Evolutionary conservation across 1,140 invertebrate species (phyloP).

Genomic region (Drosophila sucinea): DNA sequence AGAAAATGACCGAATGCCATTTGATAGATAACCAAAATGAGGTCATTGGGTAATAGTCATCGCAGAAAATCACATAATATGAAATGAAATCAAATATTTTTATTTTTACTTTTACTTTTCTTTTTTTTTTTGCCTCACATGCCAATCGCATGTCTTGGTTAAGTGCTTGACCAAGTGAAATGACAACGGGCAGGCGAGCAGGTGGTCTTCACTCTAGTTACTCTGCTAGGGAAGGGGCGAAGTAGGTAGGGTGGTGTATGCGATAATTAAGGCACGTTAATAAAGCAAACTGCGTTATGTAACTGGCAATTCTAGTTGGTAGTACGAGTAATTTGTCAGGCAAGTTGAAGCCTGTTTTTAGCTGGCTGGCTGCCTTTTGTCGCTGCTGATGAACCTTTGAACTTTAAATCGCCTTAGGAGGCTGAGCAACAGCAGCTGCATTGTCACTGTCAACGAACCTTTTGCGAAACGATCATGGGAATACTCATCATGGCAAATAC

Average conservation of each 20-base stretch:
- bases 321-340: slow-evolving; percentile 64
- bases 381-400: slow-evolving; percentile 51
- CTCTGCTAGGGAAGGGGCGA: neutral
- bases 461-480: slow-evolving; percentile 54
- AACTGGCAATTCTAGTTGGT: slow-evolving; percentile 60
- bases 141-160: slow-evolving; percentile 22
- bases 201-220: neutral
- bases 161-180: slow-evolving; percentile 16
- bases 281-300: slow-evolving; percentile 66
- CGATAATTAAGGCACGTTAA: slow-evolving; percentile 61
- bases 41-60: slow-evolving; percentile 52
- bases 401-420: slow-evolving; percentile 42
- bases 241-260: neutral
- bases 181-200: slow-evolving; percentile 5
- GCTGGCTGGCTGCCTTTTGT: slow-evolving; percentile 33
- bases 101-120: slow-evolving; percentile 66
- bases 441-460: slow-evolving; percentile 62
- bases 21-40: slow-evolving; percentile 67
- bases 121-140: neutral
- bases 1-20: slow-evolving; percentile 67
- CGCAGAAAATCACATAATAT: slow-evolving; percentile 46
- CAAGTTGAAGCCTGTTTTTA: slow-evolving; percentile 38
- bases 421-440: slow-evolving; percentile 38
- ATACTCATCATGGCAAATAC: slow-evolving; percentile 26
- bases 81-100: slow-evolving; percentile 37